phyloP scores from a whole-genome alignment of 1,140 invertebrate species.

The Drosophila tani region DNA sequence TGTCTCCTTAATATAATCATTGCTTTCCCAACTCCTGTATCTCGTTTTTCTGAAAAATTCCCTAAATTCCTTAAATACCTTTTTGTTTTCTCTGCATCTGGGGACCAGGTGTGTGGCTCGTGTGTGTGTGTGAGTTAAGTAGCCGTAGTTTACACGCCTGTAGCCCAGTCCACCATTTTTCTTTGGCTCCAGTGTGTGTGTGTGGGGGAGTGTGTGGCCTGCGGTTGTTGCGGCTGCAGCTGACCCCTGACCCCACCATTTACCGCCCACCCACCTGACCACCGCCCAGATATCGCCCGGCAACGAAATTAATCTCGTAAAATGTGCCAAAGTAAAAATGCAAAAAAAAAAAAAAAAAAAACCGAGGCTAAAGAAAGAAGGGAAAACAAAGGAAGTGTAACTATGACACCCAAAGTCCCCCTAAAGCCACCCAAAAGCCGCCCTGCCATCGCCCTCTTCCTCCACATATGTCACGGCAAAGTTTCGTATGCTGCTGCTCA shows the following conservation, averaged over 20 bases:
- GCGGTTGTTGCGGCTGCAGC: constrained; percentile 54
- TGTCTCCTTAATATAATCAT: background rate
- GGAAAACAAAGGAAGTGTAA: constrained; percentile 16
- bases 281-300: constrained; percentile 32
- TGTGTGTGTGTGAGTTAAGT: constrained; percentile 57
- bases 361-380: background rate
- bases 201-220: constrained; percentile 40
- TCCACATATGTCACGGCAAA: constrained; percentile 48
- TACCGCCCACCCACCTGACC: constrained; percentile 24
- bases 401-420: constrained; percentile 35
- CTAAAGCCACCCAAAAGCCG: background rate
- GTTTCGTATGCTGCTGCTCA: constrained; percentile 62
- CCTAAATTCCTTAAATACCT: background rate
- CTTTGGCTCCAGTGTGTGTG: background rate
- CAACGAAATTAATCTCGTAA: constrained; percentile 76
- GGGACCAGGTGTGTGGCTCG: constrained; percentile 41
- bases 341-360: constrained; percentile 34
- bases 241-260: constrained; percentile 10
- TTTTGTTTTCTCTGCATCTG: constrained; percentile 2
- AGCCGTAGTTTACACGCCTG: constrained; percentile 73
- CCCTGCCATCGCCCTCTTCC: background rate
- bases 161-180: constrained; percentile 3
- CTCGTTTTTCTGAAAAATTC: background rate
- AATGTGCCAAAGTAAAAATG: constrained; percentile 77
- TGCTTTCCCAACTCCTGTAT: background rate